phyloP scores from a whole-genome alignment of 2,797 vertebrate species.

The Pelochelys cantorii region DNA sequence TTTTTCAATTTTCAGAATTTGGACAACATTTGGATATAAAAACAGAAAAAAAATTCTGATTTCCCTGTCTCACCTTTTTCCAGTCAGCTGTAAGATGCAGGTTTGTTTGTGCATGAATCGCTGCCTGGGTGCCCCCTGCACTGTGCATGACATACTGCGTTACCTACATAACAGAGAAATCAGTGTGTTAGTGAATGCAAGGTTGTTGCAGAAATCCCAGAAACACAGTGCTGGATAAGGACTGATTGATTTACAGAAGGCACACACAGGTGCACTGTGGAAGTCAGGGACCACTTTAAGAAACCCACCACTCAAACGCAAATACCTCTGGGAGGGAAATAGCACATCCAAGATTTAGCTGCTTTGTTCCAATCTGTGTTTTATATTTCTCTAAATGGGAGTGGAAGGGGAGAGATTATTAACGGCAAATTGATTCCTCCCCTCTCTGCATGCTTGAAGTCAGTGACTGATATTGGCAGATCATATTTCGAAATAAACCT shows the following conservation, averaged over 20 bases:
- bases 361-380: slow-evolving; percentile 1
- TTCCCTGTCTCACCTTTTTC: not conserved
- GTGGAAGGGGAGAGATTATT: slow-evolving; percentile 1
- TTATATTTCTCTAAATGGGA: slow-evolving; percentile 12
- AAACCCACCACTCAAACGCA: not conserved
- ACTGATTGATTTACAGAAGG: not conserved
- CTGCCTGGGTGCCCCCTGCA: not conserved
- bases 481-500: not conserved
- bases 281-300: not conserved
- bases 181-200: not conserved
- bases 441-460: not conserved
- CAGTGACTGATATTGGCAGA: slow-evolving; percentile 31
- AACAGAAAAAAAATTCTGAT: not conserved
- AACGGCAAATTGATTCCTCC: slow-evolving; percentile 46
- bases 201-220: not conserved
- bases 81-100: not conserved
- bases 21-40: not conserved
- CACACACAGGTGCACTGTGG: not conserved
- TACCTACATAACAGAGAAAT: not conserved
- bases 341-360: not conserved
- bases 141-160: not conserved
- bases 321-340: not conserved
- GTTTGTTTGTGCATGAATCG: not conserved
- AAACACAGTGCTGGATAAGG: not conserved
- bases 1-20: not conserved